A percentile compares a stretch with the other conserved stretches of the same genome.
Conservation (phyloP, 2,797 vertebrate species). For the Gallinago nigripennis region DNA sequence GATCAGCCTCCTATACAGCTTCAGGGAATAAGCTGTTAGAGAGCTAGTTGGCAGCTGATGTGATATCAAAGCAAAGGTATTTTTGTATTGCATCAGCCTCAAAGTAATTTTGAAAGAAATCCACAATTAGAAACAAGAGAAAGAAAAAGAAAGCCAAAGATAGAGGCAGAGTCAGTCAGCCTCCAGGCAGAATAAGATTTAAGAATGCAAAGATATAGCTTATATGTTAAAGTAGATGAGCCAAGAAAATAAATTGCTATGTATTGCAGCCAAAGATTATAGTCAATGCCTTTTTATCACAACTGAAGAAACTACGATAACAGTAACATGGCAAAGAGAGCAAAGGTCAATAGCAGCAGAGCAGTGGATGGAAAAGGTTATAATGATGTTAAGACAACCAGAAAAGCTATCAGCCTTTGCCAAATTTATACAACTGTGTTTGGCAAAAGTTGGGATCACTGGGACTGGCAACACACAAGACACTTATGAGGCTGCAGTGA, state of each 20-base stretch:
- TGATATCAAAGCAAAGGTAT: neutral
- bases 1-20: neutral
- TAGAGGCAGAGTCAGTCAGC: neutral
- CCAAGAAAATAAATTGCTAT: conserved; percentile 1
- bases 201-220: neutral
- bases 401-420: neutral
- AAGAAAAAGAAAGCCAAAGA: neutral
- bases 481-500: neutral
- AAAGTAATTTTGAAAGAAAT: neutral
- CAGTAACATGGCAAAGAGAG: neutral
- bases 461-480: neutral
- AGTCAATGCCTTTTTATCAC: neutral
- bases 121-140: neutral
- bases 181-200: neutral
- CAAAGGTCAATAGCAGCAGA: conserved; percentile 4
- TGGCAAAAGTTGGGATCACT: neutral
- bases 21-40: neutral
- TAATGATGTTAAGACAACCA: neutral
- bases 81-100: neutral
- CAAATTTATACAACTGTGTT: neutral
- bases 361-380: neutral
- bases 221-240: neutral
- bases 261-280: neutral
- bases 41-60: neutral
- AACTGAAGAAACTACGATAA: neutral